Percentiles rank a stretch among this genome's conserved stretches.
These are phyloP conservation scores for Vanacampus margaritifer DNA, from an alignment of 2,113 vertebrate genomes.

Conservation along the genomic window DNA sequence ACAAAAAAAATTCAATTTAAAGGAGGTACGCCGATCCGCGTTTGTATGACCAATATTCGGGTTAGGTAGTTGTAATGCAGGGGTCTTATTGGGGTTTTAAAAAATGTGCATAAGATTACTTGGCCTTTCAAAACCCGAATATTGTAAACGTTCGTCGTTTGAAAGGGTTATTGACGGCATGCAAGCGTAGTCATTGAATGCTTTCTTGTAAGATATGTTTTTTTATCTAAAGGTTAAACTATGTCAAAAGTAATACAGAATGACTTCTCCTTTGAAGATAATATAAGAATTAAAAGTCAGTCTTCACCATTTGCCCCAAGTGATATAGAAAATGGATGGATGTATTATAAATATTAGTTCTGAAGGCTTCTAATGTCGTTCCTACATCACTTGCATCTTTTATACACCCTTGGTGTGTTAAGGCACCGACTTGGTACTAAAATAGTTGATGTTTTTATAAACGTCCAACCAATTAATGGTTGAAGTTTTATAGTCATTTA, in stretches of 20 bases:
- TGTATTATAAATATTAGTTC: background rate
- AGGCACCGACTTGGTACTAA: background rate
- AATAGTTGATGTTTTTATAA: constrained; percentile 8
- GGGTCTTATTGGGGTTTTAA: too few relatives aligned
- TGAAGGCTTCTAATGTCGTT: background rate
- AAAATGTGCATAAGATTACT: too few relatives aligned
- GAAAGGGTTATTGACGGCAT: too few relatives aligned
- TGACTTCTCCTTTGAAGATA: background rate
- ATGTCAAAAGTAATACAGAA: too few relatives aligned
- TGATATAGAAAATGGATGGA: background rate
- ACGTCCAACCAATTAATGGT: background rate
- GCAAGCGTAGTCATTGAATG: background rate
- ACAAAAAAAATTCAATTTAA: too few relatives aligned
- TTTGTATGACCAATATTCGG: too few relatives aligned
- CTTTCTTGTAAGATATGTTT: too few relatives aligned
- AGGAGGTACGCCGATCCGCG: too few relatives aligned
- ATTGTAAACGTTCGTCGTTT: too few relatives aligned
- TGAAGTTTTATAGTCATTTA: constrained; percentile 14
- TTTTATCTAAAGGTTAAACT: too few relatives aligned
- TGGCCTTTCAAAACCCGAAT: too few relatives aligned
- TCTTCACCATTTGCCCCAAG: background rate
- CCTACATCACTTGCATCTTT: background rate
- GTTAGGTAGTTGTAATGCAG: too few relatives aligned
- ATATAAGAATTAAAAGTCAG: background rate
- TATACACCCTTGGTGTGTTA: background rate